Evolutionary conservation across 2,113 vertebrate species (phyloP), one percentile per base, ranked within the genome.

Genomic region (Emydocephalus ijimae): DNA sequence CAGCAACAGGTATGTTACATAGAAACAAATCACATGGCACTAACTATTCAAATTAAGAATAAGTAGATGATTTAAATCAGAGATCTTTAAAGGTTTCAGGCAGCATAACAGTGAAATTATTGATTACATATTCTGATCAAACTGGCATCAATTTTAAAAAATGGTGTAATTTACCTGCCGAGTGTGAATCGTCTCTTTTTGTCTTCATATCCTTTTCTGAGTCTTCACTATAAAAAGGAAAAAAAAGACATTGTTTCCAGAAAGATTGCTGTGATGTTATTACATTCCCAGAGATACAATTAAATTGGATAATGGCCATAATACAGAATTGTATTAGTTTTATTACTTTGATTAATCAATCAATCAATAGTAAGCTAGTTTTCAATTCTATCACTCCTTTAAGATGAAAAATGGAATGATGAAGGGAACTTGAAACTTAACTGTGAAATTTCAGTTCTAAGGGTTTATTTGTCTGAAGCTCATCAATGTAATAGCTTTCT

Each of bases 181-280:
- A 99, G 92, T 98, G 97, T 89, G 97, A 98, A 95, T 99, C 98
- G 88, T 99, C 99, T 93, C 98, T 98, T 98, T 99, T 99, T 92
- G 98, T 96, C 98, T 99, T 99, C 96, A 98, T 97, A 92, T 99
- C 97, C 97, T 99, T 99, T 96, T 99, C 99, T 23, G 99, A 99
- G 92, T 99, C 99, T 96, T 99, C 99, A 95, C 99, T 99, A 95
- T 23, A 97, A 96, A 93, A 90, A 96, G 29, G 81, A 52, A 91
- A 57, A 93, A 0, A 92, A 89, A 69, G 52, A 14, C 57, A 86
- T 4, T 45, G 20, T 39, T 92, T 52, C 14, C 74, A 61, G 11
- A 85, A 85, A 61, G 54, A 39, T 48, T 39, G 59, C 50, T 89
- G 10, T 61, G 1, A 34, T 85, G 23, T 12, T 48, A 10, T 12